Percentiles rank a stretch among this genome's conserved stretches.
These are phyloP conservation scores for Hemiprocne comata DNA, from an alignment of 2,113 vertebrate species.

Conservation along the genomic window DNA sequence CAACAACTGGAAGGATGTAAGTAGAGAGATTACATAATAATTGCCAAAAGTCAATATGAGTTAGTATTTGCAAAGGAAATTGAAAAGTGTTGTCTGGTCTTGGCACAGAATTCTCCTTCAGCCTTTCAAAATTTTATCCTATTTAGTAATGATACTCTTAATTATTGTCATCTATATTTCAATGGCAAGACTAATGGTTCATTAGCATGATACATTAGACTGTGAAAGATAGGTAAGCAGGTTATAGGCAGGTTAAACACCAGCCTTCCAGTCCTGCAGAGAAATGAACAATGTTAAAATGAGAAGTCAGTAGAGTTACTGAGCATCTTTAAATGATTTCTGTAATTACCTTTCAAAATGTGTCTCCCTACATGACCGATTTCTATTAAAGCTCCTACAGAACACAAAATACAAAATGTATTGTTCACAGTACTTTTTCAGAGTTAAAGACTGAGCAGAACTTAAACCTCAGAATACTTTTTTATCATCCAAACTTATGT, in stretches of 20 bases:
- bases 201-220: conserved; percentile 2
- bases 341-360: conserved; percentile 36
- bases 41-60: background rate
- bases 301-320: background rate
- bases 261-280: background rate
- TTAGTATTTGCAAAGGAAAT: background rate
- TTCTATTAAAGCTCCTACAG: conserved; percentile 17
- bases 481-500: background rate
- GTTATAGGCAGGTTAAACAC: conserved; percentile 3
- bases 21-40: background rate
- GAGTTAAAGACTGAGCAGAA: background rate
- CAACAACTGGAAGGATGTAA: background rate
- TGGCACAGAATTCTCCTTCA: background rate
- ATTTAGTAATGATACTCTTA: background rate
- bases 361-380: background rate
- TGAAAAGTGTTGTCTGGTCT: background rate
- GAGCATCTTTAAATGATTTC: background rate
- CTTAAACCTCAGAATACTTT: background rate
- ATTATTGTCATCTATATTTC: conserved; percentile 2
- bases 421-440: background rate
- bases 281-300: background rate
- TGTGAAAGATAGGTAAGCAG: background rate
- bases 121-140: background rate
- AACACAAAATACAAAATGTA: conserved; percentile 9
- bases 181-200: conserved; percentile 21